Evolutionary conservation across 2,888 invertebrate genomes (phyloP).

Genomic region (Tenthredo notha): DNA sequence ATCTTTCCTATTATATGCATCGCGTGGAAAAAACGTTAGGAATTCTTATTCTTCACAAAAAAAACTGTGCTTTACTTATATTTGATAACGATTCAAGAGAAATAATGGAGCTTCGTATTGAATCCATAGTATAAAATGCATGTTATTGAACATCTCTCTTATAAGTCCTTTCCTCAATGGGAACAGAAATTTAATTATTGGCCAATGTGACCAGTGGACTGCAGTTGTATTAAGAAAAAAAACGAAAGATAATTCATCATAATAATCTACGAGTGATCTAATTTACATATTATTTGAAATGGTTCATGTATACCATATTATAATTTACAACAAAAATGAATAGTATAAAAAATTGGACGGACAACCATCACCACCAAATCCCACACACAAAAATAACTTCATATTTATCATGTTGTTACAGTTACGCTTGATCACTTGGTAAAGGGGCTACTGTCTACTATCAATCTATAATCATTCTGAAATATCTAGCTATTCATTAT

Average conservation of each 20-base stretch:
- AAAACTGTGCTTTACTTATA: background rate
- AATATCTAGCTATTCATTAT: slow-evolving; percentile 10
- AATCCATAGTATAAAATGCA: background rate
- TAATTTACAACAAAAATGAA: slow-evolving; percentile 16
- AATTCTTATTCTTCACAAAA: background rate
- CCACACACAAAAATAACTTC: slow-evolving; percentile 43
- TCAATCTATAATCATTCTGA: slow-evolving; percentile 21
- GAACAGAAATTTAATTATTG: background rate
- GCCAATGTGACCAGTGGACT: slow-evolving; percentile 41
- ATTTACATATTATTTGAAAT: slow-evolving; percentile 49
- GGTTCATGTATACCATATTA: slow-evolving; percentile 24
- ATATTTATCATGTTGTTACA: slow-evolving; percentile 31
- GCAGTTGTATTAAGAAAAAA: slow-evolving; percentile 20
- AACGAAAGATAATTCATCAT: slow-evolving; percentile 36
- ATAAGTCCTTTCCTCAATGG: background rate
- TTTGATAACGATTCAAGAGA: background rate
- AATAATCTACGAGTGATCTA: slow-evolving; percentile 50
- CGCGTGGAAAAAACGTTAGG: background rate
- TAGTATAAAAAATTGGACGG: slow-evolving; percentile 66
- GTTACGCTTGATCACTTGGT: slow-evolving; percentile 13
- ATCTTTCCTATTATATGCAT: background rate
- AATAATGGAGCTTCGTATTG: background rate
- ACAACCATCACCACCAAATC: slow-evolving; percentile 76
- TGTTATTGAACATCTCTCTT: background rate
- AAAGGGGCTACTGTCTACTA: slow-evolving; percentile 20